Base-by-base conservation (phyloP, 1,140 invertebrate species). In the Drosophila leontia region DNA sequence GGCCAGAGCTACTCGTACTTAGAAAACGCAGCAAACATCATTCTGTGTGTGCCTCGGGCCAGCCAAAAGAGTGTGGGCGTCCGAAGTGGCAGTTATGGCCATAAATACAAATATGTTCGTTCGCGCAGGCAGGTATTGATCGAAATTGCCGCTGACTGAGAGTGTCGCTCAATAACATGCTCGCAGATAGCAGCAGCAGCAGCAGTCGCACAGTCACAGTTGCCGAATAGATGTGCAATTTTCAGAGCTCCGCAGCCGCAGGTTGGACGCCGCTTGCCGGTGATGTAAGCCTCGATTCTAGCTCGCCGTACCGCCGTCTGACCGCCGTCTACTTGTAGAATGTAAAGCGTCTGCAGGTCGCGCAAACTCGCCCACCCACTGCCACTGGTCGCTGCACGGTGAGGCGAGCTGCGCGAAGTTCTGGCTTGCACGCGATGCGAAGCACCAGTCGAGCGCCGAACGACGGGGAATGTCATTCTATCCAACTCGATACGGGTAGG, bases 91-190 rank as follows among this genome's bases (percentile, higher is more conserved):
- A 83, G 85, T 88, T 88, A 90, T 88, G 85, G 85, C 85, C 85
- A 88, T 88, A 88, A 84, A 88, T 81, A 84, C 84, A 84, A 88
- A 90, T 88, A 88, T 84, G 81, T 88, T 81, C 80, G 84, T 81
- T 84, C 55, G 64, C 65, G 62, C 74, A 75, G 90, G 77, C 84
- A 90, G 84, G 78, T 88, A 90, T 88, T 81, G 74, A 85, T 80
- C 74, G 62, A 71, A 64, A 79, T 56, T 60, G 57, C 57, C 62
- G 70, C 80, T 70, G 67, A 83, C 68, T 47, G 61, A 26, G 60
- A 67, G 45, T 80, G 77, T 64, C 62, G 75, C 67, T 74, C 62
- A 72, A 42, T 78, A 77, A 80, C 62, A 78, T 80, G 68, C 51
- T 75, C 56, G 48, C 55, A 75, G 70, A 76, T 59, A 78, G 59